Evolutionary conservation across 2,888 invertebrate genomes (phyloP), one percentile per base, ranked within the genome.

Genomic region (Odontothrips loti): DNA sequence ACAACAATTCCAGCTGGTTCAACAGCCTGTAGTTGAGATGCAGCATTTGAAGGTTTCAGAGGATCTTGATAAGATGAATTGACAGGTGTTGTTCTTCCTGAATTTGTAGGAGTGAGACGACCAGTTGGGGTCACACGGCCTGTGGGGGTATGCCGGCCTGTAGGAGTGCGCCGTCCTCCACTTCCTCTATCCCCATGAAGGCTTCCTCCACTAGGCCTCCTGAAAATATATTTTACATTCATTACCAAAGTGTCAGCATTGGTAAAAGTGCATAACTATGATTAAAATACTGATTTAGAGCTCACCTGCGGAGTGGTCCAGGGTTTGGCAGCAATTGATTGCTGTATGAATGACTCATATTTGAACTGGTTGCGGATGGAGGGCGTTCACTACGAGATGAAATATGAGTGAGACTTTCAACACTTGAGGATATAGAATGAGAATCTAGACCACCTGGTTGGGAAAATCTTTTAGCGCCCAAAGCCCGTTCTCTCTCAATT

Each of bases 391-490:
- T 23, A 23, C 68, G 68, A 68, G 68, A 68, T 23, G 68, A 68
- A 23, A 23, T 20, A 11, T 23, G 23, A n/a, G 68, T 23, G 0
- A 68, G 27, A 23, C 23, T 68, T 68, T 68, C 68, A n/a, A 68
- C 68, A 68, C 68, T 68, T 11, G 68, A 68, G 3, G 68, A 68
- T 1, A 68, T 23, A 9, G 68, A 68, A 23, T 23, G 27, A 84
- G 85, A 27, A 85, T 85, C 17, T 84, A 83, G 27, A 84, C 84
- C 11, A 84, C 79, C 81, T 83, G 20, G 80, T 80, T 78, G 75
- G 81, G 79, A 0, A 81, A 81, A 15, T 80, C 80, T 47, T 81
- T 23, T 68, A 68, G 68, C 51, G 27, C 82, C 81, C 47, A 80
- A 81, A 43, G 81, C 79, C 47, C 80, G 79, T 43, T 82, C 83